These are phyloP conservation scores for Drosophila pruinosa DNA, from an alignment of 1,140 invertebrate genomes.

Conservation along the genomic window DNA sequence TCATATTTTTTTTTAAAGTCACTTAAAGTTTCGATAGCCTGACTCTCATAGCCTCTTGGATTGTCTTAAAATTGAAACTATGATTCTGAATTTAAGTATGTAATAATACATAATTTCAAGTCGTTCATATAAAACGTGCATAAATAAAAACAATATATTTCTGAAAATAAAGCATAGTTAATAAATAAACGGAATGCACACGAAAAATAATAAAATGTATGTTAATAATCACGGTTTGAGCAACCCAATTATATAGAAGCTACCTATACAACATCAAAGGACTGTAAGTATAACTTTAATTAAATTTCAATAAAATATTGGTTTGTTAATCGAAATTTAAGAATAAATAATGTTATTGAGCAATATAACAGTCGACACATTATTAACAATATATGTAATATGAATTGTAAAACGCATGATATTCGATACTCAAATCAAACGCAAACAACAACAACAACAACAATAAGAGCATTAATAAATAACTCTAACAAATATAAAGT, in stretches of 20 bases:
- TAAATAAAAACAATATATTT: not conserved
- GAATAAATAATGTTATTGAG: not conserved
- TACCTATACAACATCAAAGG: not conserved
- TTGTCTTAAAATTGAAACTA: no score
- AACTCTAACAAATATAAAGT: constrained; percentile 24
- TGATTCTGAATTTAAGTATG: no score
- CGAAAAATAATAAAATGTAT: not conserved
- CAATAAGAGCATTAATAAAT: constrained; percentile 4
- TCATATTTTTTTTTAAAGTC: no score
- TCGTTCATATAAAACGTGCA: not conserved
- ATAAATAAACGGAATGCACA: not conserved
- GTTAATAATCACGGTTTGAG: not conserved
- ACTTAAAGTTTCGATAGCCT: no score
- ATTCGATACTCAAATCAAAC: constrained; percentile 2
- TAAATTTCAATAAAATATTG: not conserved
- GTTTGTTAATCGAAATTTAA: not conserved
- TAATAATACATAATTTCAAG: no score
- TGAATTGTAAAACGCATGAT: not conserved
- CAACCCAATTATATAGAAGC: not conserved
- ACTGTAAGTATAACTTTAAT: not conserved
- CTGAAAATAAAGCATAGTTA: not conserved
- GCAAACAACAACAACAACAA: constrained; percentile 20
- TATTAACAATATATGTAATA: constrained; percentile 9
- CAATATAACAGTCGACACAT: constrained; percentile 11
- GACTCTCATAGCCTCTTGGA: no score